Percentiles rank a stretch among this genome's conserved stretches.
Evolutionary conservation across 2,797 vertebrate species (phyloP).

Genomic region (Rhinophrynus dorsalis): DNA sequence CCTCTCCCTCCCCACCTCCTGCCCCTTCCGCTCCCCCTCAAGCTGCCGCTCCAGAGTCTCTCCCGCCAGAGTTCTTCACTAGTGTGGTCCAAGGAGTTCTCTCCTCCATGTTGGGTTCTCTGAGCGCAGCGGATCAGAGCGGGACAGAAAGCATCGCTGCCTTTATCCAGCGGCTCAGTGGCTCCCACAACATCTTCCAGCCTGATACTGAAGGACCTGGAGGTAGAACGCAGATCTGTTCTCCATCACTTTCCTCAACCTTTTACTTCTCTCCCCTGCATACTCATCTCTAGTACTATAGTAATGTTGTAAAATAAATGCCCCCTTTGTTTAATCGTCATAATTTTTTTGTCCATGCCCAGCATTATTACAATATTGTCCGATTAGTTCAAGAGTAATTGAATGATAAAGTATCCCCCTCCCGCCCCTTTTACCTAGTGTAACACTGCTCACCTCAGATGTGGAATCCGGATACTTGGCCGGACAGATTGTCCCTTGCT

Average conservation of each 20-base stretch:
- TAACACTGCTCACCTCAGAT: no score
- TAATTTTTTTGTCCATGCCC: no score
- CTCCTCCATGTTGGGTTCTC: slow-evolving; percentile 85
- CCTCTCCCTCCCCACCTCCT: slow-evolving; percentile 18
- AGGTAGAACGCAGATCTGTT: slow-evolving; percentile 61
- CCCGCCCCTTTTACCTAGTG: no score
- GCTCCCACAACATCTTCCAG: slow-evolving; percentile 87
- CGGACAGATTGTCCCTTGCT: no score
- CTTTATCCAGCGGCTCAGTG: slow-evolving; percentile 89
- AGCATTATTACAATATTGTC: no score
- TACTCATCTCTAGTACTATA: background rate
- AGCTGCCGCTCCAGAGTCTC: slow-evolving; percentile 62
- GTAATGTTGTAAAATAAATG: no score
- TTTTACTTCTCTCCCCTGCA: no score
- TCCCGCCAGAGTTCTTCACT: slow-evolving; percentile 86
- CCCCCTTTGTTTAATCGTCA: no score
- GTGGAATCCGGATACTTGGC: no score
- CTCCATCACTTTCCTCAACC: background rate
- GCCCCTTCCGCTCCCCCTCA: slow-evolving; percentile 44
- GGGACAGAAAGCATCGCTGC: slow-evolving; percentile 89
- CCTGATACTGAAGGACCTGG: slow-evolving; percentile 83
- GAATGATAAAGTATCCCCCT: no score
- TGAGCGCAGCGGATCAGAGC: slow-evolving; percentile 79
- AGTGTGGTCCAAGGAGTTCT: slow-evolving; percentile 88
- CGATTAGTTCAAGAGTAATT: no score